Base-by-base conservation (phyloP, 2,797 vertebrate genomes). In the Diceros bicornis region DNA sequence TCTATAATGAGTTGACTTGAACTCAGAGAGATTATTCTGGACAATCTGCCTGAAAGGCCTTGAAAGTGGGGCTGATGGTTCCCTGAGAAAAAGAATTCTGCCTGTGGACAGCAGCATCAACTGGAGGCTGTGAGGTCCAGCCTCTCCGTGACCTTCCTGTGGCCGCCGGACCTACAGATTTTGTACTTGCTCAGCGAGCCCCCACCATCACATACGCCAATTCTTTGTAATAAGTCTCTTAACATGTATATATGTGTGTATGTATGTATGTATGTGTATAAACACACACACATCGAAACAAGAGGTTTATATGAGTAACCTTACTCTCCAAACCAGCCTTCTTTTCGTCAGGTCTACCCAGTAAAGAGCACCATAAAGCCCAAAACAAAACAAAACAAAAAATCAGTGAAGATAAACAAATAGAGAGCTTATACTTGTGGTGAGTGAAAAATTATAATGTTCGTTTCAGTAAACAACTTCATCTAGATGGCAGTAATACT, bases 1-100 rank as follows among this genome's bases (percentile, higher is more conserved):
- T 66, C 32, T 89, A 59, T 75, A 29, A 83, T 75, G 50, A 89
- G n/a, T 57, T 77, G 69, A 92, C 37, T 88, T 88, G 59, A 86
- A 44, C n/a, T 78, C 41, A 32, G 75, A 72, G 23, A 64, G 57
- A 57, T 47, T 57, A 66, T 37, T 5, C 23, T 37, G 14, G 47
- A 57, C 41, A 66, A 37, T 66, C 6, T 37, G 75, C 47, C 47
- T 82, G 89, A 59, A 66, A 82, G 50, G 8, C 41, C 7, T 68
- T 84, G 61, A 77, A 52, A 78, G 5, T 20, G 41, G 62, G 27
- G 50, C 13, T 14, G 34, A 91, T 29, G 17, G 8, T 79, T 72
- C 18, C 34, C 59, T 74, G 47, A 87, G 83, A 32, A n/a, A 68
- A 81, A 85, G 2, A 64, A 87, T 62, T 68, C 82, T 64, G 66